Base-by-base conservation (phyloP, 2,797 vertebrate species). In the Pangasius sanitwongsei region DNA sequence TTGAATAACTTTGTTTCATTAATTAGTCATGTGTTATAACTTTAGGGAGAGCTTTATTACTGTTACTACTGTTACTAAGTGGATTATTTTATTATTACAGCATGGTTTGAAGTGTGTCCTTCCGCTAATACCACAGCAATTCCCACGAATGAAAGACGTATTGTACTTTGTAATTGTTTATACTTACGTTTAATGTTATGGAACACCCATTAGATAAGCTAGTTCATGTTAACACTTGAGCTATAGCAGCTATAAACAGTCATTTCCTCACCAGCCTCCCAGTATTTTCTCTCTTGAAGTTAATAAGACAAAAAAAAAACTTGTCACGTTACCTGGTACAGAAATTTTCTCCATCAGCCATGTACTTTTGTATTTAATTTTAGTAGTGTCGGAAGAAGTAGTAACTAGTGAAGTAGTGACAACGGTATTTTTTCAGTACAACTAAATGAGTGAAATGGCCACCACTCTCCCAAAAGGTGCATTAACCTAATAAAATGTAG, bases 401-500 rank as follows among this genome's bases (percentile, higher is more conserved):
- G 44, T 48, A 48, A 48, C 44, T 48, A 48, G 48, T 48, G 48
- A 48, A 44, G 28, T 57, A 11, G n/a, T 78, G 28, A n/a, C 15
- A 31, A 5, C 75, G n/a, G 12, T 50, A 16, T 48, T 77, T 78
- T 72, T 37, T 72, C 34, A 18, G 69, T 70, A 20, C 59, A 63
- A 2, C 37, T 44, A 25, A 53, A 18, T 31, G 53, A 57, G 53
- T 34, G 31, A 81, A 55, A 34, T 55, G 50, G 55, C 53, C n/a
- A 55, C 31, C 50, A 20, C 20, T 18, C 11, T 41, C 20, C 11
- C 4, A 61, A 61, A 41, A 81, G 61, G 57, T 28, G 5, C 23
- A 61, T 82, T 37, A 61, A 25, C 23, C 15, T 61, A 44, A 94
- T 80, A 93, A 95, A 96, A 96, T 88, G 92, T 92, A 92, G 95